phyloP scores from a whole-genome alignment of 2,888 invertebrate genomes.

The Lasioglossum malachurum region DNA sequence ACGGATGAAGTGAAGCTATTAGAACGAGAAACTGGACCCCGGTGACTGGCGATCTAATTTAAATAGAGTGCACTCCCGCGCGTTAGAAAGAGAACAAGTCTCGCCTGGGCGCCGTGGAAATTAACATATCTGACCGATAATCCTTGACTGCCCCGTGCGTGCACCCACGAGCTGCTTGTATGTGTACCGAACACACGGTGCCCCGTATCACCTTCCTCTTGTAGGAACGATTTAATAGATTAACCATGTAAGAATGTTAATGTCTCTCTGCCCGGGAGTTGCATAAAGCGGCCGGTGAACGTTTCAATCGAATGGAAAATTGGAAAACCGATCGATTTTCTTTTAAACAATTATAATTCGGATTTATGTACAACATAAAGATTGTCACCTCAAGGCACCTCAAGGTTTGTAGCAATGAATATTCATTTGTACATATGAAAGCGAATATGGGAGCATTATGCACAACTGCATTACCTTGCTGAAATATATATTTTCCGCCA shows the following conservation, averaged over 20 bases:
- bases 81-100: constrained; percentile 35
- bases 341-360: not conserved
- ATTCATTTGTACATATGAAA: too few relatives aligned
- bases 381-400: too few relatives aligned
- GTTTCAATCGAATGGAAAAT: not conserved
- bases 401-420: too few relatives aligned
- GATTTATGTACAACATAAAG: too few relatives aligned
- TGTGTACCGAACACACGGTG: not conserved
- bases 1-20: constrained; percentile 76
- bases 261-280: not conserved
- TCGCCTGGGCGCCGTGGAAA: constrained; percentile 75
- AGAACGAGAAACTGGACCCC: constrained; percentile 57
- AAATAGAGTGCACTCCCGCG: constrained; percentile 72
- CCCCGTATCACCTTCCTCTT: not conserved
- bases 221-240: not conserved
- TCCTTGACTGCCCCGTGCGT: constrained; percentile 70
- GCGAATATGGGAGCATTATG: too few relatives aligned
- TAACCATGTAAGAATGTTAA: not conserved
- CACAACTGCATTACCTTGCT: too few relatives aligned
- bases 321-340: not conserved
- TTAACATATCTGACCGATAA: constrained; percentile 83
- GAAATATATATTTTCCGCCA: too few relatives aligned
- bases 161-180: not conserved
- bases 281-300: not conserved
- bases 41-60: constrained; percentile 76